Base-by-base conservation (phyloP, 2,797 vertebrate genomes). In the Ptychobarbus kaznakovi region DNA sequence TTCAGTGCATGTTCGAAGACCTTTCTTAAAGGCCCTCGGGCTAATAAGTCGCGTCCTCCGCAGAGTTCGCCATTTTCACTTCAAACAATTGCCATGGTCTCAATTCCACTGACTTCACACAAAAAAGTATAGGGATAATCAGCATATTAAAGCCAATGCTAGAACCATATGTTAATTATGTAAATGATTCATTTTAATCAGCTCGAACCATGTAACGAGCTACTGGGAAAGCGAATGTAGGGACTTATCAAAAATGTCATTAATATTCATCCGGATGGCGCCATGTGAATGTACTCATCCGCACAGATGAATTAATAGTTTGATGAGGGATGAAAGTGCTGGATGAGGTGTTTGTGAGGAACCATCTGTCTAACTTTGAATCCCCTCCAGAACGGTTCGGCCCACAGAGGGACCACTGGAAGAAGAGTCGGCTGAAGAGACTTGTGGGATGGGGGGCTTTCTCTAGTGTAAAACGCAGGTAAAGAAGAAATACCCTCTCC, bases 121-220 rank as follows among this genome's bases (percentile, higher is more conserved):
- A 95, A 96, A 73, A 61, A 69, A 96, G 95, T 95, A 95, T 92
- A 90, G 93, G 95, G 94, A 95, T 96, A 96, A 97, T 97, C 96
- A 96, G 96, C 95, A 97, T 96, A 96, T 97, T 97, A 97, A 97
- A 97, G 95, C 93, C 95, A 96, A 96, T 95, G 95, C 94, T 96
- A 95, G 95, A 97, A 97, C 97, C 97, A 97, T 98, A 97, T 97
- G 97, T 97, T 97, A 97, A 97, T 97, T 97, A 98, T 98, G 97
- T 97, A 97, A 97, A 98, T 97, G 96, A 97, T 96, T 97, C 95
- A 95, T 97, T 97, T 96, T 97, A 97, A 97, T 98, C 97, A 97
- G 96, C 95, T 95, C 95, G 95, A 96, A 96, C 96, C 96, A 96
- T 97, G 97, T 97, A 97, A 96, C 95, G 95, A 96, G 96, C 97